Base-by-base conservation (phyloP, 2,888 invertebrate species). In the Alsophila aescularia region DNA sequence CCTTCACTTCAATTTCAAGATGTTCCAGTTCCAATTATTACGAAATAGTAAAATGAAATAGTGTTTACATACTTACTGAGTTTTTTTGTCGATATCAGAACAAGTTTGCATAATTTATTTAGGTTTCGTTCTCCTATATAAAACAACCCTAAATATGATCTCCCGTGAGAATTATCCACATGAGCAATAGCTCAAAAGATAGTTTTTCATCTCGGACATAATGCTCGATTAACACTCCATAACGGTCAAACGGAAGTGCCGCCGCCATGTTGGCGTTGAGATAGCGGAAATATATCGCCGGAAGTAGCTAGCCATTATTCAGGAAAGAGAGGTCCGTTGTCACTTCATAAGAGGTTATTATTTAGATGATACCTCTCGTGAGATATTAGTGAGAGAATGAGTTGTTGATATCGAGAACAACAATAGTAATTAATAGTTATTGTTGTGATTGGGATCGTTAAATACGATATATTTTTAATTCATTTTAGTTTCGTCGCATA, bases 241-340 rank as follows among this genome's bases (percentile, higher is more conserved):
- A 90, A 87, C 84, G 90, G 90, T 87, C 89, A 88, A 82, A 75
- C 84, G 90, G 89, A 90, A 79, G 83, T 77, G 69, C 73, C 81
- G 84, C 73, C 82, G 87, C 88, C 87, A 86, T 84, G 80, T 81
- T 86, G 87, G 80, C 77, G 77, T 74, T 72, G 79, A 87, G 90
- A 90, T 90, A 90, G 87, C 86, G 89, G 90, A 90, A 90, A 90
- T 90, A 90, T 90, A 90, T 90, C 84, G 77, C 86, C 83, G 90
- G 90, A 88, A 84, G 87, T 85, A 72, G 78, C 79, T 74, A 71
- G 75, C 87, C 85, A 90, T 90, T 90, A 90, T 88, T 90, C 85
- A 89, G 85, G 81, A 85, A 87, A 81, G 87, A 81, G 87, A 82
- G 76, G 70, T 85, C 84, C 83, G 85, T 82, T 83, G 86, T 83